Evolutionary conservation across 1,140 invertebrate genomes (phyloP).

Genomic region (Hesperophylax magnus): DNA sequence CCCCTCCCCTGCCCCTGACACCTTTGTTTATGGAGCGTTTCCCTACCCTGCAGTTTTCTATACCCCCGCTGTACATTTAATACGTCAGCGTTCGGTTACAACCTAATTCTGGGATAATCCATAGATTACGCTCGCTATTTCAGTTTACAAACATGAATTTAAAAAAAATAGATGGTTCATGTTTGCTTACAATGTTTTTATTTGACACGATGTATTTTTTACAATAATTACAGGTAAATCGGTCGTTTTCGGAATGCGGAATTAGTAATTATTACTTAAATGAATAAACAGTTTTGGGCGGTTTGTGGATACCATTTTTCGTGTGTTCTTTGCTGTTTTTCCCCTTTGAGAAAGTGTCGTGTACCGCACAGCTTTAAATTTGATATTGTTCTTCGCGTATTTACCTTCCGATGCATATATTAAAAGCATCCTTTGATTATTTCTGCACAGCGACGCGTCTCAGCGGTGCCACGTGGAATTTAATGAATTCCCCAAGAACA

Average conservation of each 20-base stretch:
- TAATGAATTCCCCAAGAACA: constrained; percentile 52
- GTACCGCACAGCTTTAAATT: not conserved
- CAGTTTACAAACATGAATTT: not conserved
- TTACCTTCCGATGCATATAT: not conserved
- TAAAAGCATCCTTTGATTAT: not conserved
- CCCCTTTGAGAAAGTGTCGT: no score
- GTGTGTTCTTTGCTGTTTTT: no score
- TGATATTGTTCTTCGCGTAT: not conserved
- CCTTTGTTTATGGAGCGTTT: constrained; percentile 51
- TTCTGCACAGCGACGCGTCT: constrained; percentile 15
- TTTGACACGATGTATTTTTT: no score
- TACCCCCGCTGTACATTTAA: not conserved
- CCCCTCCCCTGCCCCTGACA: constrained; percentile 31
- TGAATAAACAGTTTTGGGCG: no score
- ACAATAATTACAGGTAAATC: no score
- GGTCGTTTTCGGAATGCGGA: no score
- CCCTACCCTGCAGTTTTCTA: constrained; percentile 12
- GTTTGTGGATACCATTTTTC: no score
- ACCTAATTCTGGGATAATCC: constrained; percentile 1
- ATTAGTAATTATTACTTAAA: no score
- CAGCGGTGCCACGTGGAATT: constrained; percentile 32
- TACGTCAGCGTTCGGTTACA: not conserved
- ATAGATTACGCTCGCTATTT: not conserved
- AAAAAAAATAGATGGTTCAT: not conserved
- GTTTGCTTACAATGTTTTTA: no score